Percentiles rank a stretch among this genome's conserved stretches.
Conservation (phyloP, 2,888 invertebrate species). For the Eulithis testata region DNA sequence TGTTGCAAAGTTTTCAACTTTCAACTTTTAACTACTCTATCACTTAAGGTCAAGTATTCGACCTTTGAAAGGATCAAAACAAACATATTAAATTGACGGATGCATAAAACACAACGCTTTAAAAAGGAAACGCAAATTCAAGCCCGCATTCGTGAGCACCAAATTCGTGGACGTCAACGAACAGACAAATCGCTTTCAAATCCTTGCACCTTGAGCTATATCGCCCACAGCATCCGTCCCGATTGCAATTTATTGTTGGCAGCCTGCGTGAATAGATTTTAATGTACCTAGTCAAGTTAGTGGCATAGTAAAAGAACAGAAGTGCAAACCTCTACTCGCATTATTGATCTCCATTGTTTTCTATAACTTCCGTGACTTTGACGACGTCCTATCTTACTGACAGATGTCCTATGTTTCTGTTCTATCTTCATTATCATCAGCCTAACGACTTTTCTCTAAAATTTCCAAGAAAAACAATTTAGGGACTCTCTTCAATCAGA, state of each 20-base stretch:
- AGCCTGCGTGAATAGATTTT: slow-evolving; percentile 36
- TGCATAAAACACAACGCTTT: slow-evolving; percentile 18
- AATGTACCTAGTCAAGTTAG: slow-evolving; percentile 29
- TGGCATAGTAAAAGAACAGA: slow-evolving; percentile 21
- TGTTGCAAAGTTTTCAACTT: too few species aligned
- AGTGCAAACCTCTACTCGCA: slow-evolving; percentile 14
- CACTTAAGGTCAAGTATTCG: not conserved
- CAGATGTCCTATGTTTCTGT: too few species aligned
- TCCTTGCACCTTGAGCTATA: slow-evolving; percentile 52
- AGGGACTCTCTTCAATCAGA: too few species aligned
- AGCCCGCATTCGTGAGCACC: slow-evolving; percentile 18
- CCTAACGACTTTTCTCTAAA: too few species aligned
- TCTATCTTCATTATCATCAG: too few species aligned
- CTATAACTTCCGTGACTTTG: too few species aligned
- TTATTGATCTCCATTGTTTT: too few species aligned
- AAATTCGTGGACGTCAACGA: slow-evolving; percentile 40
- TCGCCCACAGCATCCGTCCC: slow-evolving; percentile 59
- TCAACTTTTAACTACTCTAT: too few species aligned
- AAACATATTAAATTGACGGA: slow-evolving; percentile 22
- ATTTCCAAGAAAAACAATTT: too few species aligned
- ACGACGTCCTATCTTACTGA: too few species aligned
- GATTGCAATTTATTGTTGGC: slow-evolving; percentile 56
- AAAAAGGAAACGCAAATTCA: slow-evolving; percentile 22
- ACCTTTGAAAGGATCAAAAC: slow-evolving; percentile 2
- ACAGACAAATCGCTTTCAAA: slow-evolving; percentile 54